These are phyloP conservation scores for Eupleurogrammus muticus DNA, from an alignment of 2,797 vertebrate species.

Conservation along the genomic window DNA sequence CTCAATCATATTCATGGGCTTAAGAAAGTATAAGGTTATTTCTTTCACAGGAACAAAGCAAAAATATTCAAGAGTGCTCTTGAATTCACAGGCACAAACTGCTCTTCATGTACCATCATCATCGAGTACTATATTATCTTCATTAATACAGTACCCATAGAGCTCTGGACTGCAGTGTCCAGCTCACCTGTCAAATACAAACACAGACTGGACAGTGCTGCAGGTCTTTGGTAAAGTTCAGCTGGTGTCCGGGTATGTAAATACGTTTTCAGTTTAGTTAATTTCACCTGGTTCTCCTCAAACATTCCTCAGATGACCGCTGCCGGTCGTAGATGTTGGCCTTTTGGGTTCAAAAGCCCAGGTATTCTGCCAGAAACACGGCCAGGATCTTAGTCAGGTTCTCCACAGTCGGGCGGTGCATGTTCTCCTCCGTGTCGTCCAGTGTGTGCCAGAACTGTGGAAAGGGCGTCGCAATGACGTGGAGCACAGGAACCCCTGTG, in stretches of 20 bases:
- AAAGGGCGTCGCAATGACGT: conserved; percentile 91
- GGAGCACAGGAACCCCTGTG: conserved; percentile 89
- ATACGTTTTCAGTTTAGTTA: neutral
- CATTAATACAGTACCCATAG: conserved; percentile 23
- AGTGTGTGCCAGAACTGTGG: conserved; percentile 92
- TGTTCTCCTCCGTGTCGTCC: conserved; percentile 88
- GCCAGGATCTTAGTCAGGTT: conserved; percentile 90
- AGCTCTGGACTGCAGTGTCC: neutral
- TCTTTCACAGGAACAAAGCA: conserved; percentile 47
- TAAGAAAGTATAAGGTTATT: conserved; percentile 17
- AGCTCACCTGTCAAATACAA: neutral
- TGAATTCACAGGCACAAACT: conserved; percentile 24
- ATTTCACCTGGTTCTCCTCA: conserved; percentile 6
- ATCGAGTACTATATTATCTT: neutral
- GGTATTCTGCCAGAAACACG: conserved; percentile 89
- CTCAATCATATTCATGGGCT: conserved; percentile 10
- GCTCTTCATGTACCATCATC: conserved; percentile 17
- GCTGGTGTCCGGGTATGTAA: conserved; percentile 1
- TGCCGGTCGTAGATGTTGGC: neutral
- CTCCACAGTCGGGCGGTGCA: conserved; percentile 89
- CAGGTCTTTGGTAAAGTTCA: conserved; percentile 49
- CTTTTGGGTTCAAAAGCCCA: conserved; percentile 80
- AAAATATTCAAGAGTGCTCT: conserved; percentile 12
- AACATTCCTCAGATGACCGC: neutral
- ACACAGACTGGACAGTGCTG: conserved; percentile 7